phyloP scores from a whole-genome alignment of 2,797 vertebrate species.

The Ptychadena robeensis region DNA sequence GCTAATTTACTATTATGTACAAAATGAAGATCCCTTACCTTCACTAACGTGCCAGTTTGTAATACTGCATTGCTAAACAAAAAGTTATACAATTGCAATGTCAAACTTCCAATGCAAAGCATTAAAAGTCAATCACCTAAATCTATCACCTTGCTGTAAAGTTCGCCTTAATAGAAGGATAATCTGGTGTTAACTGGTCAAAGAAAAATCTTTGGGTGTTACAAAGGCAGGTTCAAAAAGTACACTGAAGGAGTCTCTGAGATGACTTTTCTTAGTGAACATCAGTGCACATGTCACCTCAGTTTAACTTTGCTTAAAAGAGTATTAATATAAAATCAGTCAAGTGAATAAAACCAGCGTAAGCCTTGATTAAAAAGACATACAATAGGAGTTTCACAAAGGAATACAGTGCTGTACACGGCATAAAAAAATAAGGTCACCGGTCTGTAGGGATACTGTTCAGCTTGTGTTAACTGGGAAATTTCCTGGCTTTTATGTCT shows the following conservation, averaged over 20 bases:
- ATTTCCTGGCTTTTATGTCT: not conserved
- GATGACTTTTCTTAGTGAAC: conserved; percentile 10
- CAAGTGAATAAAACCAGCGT: conserved; percentile 5
- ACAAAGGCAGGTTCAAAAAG: not conserved
- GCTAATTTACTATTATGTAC: too few relatives aligned
- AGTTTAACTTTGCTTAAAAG: not conserved
- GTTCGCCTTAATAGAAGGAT: not conserved
- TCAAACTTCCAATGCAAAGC: too few relatives aligned
- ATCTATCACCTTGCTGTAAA: not conserved
- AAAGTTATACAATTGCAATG: too few relatives aligned
- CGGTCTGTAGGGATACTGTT: not conserved
- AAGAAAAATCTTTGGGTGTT: not conserved
- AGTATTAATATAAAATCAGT: conserved; percentile 11
- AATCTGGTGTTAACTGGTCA: not conserved
- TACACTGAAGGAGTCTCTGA: not conserved
- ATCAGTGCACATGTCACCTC: conserved; percentile 23
- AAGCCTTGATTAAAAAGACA: conserved; percentile 1
- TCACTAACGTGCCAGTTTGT: not conserved
- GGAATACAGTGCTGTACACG: not conserved
- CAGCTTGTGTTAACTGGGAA: conserved; percentile 8
- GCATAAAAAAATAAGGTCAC: conserved; percentile 16
- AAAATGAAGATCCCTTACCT: too few relatives aligned
- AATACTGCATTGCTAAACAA: not conserved
- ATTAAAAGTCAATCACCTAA: not conserved
- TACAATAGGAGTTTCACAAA: conserved; percentile 4